A percentile compares a stretch with the other conserved stretches of the same genome.
Conservation (phyloP, 1,140 invertebrate species). For the Apocrypta bakeri region DNA sequence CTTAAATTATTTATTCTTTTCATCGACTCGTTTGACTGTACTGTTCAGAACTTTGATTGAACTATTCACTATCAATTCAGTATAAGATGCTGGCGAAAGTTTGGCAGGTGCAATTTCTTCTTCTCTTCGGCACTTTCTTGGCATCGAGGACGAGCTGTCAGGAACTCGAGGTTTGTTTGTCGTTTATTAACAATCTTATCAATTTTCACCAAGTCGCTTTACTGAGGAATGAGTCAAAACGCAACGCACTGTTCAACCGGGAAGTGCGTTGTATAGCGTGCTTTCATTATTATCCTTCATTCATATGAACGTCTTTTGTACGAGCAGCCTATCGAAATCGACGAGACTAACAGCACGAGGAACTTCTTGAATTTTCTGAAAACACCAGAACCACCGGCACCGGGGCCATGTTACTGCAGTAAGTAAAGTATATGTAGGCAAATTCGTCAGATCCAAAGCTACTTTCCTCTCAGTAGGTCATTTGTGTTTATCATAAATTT, state of each 20-base stretch:
- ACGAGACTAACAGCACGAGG: slow-evolving; percentile 52
- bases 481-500: slow-evolving; percentile 16
- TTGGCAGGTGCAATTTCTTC: slow-evolving; percentile 19
- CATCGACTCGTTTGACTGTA: no score
- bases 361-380: slow-evolving; percentile 70
- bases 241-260: no score
- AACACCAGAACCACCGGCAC: slow-evolving; percentile 59
- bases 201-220: no score
- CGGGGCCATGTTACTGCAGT: slow-evolving; percentile 67
- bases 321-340: neutral
- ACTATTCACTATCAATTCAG: neutral
- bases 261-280: no score
- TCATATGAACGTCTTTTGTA: no score
- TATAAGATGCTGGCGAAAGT: slow-evolving; percentile 19
- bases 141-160: slow-evolving; percentile 18
- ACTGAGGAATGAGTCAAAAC: no score
- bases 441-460: neutral
- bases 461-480: no score
- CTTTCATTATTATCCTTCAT: no score
- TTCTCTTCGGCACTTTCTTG: slow-evolving; percentile 20
- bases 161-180: slow-evolving; percentile 2
- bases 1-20: no score
- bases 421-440: slow-evolving; percentile 52
- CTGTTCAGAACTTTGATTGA: neutral
- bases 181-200: neutral